Conservation (phyloP, 2,797 vertebrate genomes). For the Dermochelys coriacea region DNA sequence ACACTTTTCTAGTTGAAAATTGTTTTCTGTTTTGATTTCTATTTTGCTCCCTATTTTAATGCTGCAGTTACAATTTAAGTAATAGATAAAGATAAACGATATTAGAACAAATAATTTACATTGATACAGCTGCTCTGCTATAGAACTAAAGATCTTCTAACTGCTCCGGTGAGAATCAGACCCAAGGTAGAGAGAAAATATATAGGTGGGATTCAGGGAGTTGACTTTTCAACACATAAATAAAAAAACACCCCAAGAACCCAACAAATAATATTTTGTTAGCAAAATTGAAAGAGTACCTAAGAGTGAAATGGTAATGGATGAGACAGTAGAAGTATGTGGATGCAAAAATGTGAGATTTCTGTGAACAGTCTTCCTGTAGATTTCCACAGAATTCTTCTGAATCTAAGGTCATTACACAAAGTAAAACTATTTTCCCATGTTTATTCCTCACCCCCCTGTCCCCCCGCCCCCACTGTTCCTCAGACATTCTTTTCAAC, state of each 20-base stretch:
- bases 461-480: no score
- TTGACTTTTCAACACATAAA: not conserved
- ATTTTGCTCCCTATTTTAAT: not conserved
- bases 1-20: not conserved
- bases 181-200: not conserved
- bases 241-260: constrained; percentile 22
- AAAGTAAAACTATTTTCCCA: no score
- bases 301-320: not conserved
- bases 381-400: constrained; percentile 9
- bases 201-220: constrained; percentile 5
- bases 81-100: not conserved
- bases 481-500: no score
- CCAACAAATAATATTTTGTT: not conserved
- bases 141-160: not conserved
- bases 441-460: no score
- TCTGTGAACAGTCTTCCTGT: not conserved
- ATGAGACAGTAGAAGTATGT: not conserved
- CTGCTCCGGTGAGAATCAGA: not conserved
- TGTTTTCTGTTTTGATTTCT: not conserved
- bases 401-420: not conserved
- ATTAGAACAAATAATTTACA: not conserved
- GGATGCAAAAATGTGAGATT: not conserved
- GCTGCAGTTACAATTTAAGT: not conserved
- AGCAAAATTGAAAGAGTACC: not conserved
- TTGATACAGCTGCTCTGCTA: not conserved